phyloP scores from a whole-genome alignment of 2,113 vertebrate species.

The Amazona guildingii region DNA sequence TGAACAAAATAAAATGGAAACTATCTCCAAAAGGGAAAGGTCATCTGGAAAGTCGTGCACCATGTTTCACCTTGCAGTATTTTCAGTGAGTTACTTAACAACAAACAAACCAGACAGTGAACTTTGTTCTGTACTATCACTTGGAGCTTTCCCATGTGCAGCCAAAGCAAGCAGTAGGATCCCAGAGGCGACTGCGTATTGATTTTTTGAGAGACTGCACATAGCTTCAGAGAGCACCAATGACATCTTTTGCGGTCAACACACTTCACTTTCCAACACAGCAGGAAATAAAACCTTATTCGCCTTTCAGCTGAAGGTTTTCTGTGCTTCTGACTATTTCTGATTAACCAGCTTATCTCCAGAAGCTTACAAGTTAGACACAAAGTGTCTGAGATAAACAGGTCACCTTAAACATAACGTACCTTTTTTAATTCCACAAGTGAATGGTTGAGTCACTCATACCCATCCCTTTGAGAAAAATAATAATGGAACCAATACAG shows the following conservation, averaged over 20 bases:
- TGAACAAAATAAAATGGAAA: background rate
- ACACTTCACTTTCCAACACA: background rate
- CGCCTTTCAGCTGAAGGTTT: background rate
- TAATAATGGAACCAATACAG: background rate
- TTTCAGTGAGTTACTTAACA: background rate
- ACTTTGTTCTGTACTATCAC: conserved; percentile 1
- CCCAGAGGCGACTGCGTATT: background rate
- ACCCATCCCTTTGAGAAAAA: background rate
- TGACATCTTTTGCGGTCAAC: background rate
- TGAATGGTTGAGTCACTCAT: background rate
- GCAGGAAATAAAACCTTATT: background rate
- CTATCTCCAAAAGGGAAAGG: background rate
- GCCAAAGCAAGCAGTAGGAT: background rate
- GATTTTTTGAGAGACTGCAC: conserved; percentile 2
- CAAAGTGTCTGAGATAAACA: background rate
- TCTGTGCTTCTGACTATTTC: background rate
- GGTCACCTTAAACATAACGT: background rate
- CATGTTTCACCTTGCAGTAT: background rate
- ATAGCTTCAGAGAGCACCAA: background rate
- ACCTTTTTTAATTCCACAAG: background rate
- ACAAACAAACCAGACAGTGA: background rate
- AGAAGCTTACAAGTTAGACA: background rate
- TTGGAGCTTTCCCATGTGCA: background rate
- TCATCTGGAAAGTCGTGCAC: background rate
- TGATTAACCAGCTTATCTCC: conserved; percentile 18